phyloP scores from a whole-genome alignment of 2,797 vertebrate species.

The Oceanodroma leucorhoa region DNA sequence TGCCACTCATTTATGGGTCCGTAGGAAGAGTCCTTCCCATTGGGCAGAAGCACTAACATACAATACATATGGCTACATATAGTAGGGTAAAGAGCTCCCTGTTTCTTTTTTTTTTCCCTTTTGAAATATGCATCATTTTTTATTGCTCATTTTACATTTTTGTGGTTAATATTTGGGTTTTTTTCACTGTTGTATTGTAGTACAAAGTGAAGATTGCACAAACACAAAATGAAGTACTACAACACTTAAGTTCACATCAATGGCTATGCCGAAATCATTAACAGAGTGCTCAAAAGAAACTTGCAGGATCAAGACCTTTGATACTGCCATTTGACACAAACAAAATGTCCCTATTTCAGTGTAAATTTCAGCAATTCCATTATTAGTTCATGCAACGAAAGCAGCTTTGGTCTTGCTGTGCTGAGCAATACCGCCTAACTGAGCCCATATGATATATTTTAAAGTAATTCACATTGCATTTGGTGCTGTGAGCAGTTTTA shows the following conservation, averaged over 20 bases:
- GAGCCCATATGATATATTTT: not conserved
- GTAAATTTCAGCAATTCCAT: not conserved
- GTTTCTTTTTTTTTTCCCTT: not conserved
- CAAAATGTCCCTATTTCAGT: not conserved
- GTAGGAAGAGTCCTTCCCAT: not conserved
- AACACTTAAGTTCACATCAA: not conserved
- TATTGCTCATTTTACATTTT: not conserved
- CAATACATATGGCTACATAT: fast-evolving
- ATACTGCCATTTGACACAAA: not conserved
- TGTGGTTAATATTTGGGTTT: fast-evolving
- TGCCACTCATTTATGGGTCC: not conserved
- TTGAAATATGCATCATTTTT: not conserved
- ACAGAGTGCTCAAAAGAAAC: not conserved
- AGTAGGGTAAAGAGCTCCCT: not conserved
- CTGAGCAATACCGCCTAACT: not conserved
- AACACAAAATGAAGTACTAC: not conserved
- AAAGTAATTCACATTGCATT: not conserved
- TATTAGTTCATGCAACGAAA: not conserved
- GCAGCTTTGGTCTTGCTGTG: not conserved
- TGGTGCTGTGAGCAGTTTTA: not conserved
- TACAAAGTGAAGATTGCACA: not conserved
- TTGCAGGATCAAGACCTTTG: not conserved
- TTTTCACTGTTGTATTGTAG: not conserved
- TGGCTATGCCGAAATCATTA: fast-evolving
- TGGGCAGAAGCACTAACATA: not conserved